phyloP scores from a whole-genome alignment of 2,888 invertebrate species.

The Bugula neritina region DNA sequence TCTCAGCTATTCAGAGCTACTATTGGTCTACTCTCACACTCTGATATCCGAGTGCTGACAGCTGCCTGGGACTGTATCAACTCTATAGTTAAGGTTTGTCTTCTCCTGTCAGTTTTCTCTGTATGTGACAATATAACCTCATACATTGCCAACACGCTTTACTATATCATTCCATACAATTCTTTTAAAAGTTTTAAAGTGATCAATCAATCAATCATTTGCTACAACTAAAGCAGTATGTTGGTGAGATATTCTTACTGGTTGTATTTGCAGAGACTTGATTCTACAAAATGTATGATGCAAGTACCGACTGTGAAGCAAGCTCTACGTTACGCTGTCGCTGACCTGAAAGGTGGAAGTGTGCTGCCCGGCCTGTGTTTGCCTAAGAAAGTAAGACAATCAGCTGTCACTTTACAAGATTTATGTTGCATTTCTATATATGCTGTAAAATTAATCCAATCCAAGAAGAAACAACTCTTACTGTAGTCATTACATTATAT shows the following conservation, averaged over 20 bases:
- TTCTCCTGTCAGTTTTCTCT: too few relatives aligned
- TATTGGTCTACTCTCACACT: conserved; percentile 75
- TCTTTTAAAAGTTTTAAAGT: too few relatives aligned
- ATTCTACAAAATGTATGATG: conserved; percentile 73
- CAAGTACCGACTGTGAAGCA: conserved; percentile 85
- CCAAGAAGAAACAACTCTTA: too few relatives aligned
- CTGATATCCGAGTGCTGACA: conserved; percentile 72
- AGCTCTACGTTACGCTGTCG: conserved; percentile 82
- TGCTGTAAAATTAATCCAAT: too few relatives aligned
- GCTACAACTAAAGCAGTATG: too few relatives aligned
- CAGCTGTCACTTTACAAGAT: too few relatives aligned
- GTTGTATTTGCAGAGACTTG: conserved; percentile 62
- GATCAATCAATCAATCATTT: too few relatives aligned
- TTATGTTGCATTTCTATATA: too few relatives aligned
- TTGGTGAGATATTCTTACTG: neutral
- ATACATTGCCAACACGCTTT: too few relatives aligned
- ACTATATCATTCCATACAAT: too few relatives aligned
- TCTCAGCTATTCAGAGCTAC: conserved; percentile 81
- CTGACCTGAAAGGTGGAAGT: conserved; percentile 71
- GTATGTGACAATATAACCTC: too few relatives aligned
- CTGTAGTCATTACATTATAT: too few relatives aligned
- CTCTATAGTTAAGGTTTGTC: conserved; percentile 76
- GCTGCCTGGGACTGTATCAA: conserved; percentile 86
- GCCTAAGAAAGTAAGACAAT: conserved; percentile 61
- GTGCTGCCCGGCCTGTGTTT: conserved; percentile 82